Conservation (phyloP, 2,888 invertebrate genomes). For the Sinodicranocentrus sp. region DNA sequence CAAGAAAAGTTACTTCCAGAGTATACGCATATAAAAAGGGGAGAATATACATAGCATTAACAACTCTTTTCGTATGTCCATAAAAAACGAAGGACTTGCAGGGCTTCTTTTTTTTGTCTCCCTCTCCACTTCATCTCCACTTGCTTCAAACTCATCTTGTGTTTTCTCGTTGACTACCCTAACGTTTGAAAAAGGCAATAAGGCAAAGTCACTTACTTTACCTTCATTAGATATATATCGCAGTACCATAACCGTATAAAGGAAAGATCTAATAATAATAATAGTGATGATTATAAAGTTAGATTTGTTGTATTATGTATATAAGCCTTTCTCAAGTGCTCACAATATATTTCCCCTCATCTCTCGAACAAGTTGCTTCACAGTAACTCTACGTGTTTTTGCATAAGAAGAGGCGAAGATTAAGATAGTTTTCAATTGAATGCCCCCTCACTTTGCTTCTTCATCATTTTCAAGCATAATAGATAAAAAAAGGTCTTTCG, state of each 20-base stretch:
- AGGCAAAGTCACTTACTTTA: neutral
- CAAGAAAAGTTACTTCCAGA: slow-evolving; percentile 45
- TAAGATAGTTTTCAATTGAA: slow-evolving; percentile 48
- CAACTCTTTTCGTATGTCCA: slow-evolving; percentile 20
- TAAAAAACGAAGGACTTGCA: slow-evolving; percentile 67
- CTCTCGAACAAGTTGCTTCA: slow-evolving; percentile 59
- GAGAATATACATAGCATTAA: slow-evolving; percentile 15
- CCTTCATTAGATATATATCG: neutral
- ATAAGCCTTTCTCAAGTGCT: slow-evolving; percentile 23
- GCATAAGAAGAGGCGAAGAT: slow-evolving; percentile 66
- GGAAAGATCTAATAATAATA: slow-evolving; percentile 16
- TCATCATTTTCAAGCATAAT: neutral
- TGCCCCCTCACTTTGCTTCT: slow-evolving; percentile 50
- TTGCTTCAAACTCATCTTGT: slow-evolving; percentile 25
- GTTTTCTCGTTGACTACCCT: slow-evolving; percentile 1
- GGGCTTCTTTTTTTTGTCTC: slow-evolving; percentile 73
- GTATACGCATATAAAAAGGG: slow-evolving; percentile 17
- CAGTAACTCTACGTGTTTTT: slow-evolving; percentile 60
- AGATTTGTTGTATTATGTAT: slow-evolving; percentile 5
- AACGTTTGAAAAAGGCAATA: neutral
- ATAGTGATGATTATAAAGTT: slow-evolving; percentile 35
- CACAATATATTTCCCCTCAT: slow-evolving; percentile 3
- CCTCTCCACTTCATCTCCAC: slow-evolving; percentile 49
- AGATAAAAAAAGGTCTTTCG: neutral
- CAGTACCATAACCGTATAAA: slow-evolving; percentile 42